These are phyloP conservation scores for Aphelinus certus DNA, from an alignment of 1,140 invertebrate genomes.

Conservation along the genomic window DNA sequence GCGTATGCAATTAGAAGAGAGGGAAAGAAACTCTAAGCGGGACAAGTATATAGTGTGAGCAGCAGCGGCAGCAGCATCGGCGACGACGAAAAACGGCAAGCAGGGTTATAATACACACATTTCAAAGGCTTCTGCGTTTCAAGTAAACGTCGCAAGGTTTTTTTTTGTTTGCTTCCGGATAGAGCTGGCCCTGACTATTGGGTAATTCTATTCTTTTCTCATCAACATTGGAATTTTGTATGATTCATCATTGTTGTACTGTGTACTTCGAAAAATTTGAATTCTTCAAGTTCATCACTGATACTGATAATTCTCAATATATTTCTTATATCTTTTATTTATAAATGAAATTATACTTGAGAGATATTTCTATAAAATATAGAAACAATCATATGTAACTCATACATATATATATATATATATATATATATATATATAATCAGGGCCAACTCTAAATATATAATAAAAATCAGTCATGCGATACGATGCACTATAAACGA, in stretches of 20 bases:
- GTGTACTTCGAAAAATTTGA: too few relatives aligned
- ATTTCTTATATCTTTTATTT: too few relatives aligned
- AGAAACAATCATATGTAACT: too few relatives aligned
- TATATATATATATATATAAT: background rate
- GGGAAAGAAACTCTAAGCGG: constrained; percentile 10
- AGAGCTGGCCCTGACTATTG: constrained; percentile 3
- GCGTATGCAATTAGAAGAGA: background rate
- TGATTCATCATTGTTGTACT: too few relatives aligned
- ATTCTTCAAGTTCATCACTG: too few relatives aligned
- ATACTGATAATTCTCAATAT: too few relatives aligned
- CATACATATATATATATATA: too few relatives aligned
- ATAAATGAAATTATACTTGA: too few relatives aligned
- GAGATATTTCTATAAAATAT: too few relatives aligned
- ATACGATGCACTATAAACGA: constrained; percentile 14
- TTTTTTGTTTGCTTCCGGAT: background rate
- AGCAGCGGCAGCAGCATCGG: background rate
- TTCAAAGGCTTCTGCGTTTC: constrained; percentile 4
- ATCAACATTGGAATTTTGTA: background rate
- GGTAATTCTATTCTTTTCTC: background rate
- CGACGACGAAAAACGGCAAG: constrained; percentile 18
- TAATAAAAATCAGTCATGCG: constrained; percentile 28
- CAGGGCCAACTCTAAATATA: background rate
- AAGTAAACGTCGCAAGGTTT: background rate
- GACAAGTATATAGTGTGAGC: background rate
- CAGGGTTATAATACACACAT: constrained; percentile 24